These are phyloP conservation scores for Lasioglossum vierecki DNA, from an alignment of 2,888 invertebrate species.

Conservation along the genomic window DNA sequence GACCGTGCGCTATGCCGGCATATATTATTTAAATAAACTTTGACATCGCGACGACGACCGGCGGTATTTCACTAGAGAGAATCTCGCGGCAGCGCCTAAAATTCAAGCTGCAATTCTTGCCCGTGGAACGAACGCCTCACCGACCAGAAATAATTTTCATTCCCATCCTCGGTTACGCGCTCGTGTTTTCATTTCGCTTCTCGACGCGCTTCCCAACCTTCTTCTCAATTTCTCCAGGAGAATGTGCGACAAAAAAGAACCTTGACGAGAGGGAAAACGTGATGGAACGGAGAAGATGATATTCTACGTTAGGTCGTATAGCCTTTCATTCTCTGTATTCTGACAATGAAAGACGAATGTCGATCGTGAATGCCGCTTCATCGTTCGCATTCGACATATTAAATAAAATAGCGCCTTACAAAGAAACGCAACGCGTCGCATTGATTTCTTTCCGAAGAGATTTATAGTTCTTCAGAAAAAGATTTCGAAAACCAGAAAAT, in stretches of 20 bases:
- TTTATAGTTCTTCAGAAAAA: neutral
- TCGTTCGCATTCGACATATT: neutral
- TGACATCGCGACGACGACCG: constrained; percentile 35
- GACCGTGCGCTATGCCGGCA: neutral
- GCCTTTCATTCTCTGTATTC: neutral
- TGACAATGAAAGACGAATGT: neutral
- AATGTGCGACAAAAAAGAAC: neutral
- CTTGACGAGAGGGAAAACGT: neutral
- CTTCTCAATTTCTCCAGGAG: constrained; percentile 7
- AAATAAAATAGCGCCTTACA: neutral
- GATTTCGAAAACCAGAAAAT: neutral
- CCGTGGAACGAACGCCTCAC: neutral
- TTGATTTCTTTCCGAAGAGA: neutral
- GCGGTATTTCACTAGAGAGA: neutral
- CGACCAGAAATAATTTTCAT: constrained; percentile 39
- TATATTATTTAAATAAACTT: constrained; percentile 51
- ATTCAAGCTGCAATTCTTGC: constrained; percentile 22
- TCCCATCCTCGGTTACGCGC: constrained; percentile 11
- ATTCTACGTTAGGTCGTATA: too few relatives aligned
- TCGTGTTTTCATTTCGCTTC: constrained; percentile 28
- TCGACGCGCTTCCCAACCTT: neutral
- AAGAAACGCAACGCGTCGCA: neutral
- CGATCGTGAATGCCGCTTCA: neutral
- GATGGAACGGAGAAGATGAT: neutral
- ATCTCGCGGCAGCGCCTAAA: constrained; percentile 1